Evolutionary conservation across 2,797 vertebrate genomes (phyloP), one percentile per base, ranked within the genome.

Genomic region (Synanceia verrucosa): DNA sequence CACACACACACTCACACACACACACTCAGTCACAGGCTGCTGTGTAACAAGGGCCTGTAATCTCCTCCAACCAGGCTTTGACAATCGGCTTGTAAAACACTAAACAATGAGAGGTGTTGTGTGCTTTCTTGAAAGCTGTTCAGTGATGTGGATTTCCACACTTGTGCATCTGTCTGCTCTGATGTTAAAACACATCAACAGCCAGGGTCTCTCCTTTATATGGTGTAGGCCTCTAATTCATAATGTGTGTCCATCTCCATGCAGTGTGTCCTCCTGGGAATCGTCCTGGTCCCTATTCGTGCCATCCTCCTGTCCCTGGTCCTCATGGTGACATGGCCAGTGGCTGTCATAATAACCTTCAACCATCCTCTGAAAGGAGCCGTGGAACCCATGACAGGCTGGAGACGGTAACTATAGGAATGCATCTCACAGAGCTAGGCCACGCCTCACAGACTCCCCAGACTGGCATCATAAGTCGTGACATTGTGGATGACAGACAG

Each of bases 231-330:
- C 63, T 73, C 19, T 63, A 26, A 41, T 24, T 21, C 31, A 46
- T 23, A 10, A 36, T 69, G 10, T 64, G 14, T 56, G 2, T 82
- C 46, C 65, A 56, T 83, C 73, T 76, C 37, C 84, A 0, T 55
- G 36, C 78, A 99, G 98, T 94, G 91, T 81, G 62, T 94, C 78
- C 88, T 99, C 59, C 89, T 95, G 75, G 97, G 96, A 7, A 83
- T 97, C 72, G 58, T 99, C 81, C 94, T 99, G 84, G 89, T 99
- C 34, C 98, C 98, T 0, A 34, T 97, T n/a, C 97, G 98, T 3
- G 82, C 51, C 70, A 23, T 94, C 55, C 83, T 95, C 28, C 48
- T 97, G 60, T 65, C 64, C 4, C 65, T 96, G 21, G 71, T 97
- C 67, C 73, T 98, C 37, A 80, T 96, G 83, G 75, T 96, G 65